Evolutionary conservation across 2,113 vertebrate species (phyloP).

Genomic region (Crotalus viridis): DNA sequence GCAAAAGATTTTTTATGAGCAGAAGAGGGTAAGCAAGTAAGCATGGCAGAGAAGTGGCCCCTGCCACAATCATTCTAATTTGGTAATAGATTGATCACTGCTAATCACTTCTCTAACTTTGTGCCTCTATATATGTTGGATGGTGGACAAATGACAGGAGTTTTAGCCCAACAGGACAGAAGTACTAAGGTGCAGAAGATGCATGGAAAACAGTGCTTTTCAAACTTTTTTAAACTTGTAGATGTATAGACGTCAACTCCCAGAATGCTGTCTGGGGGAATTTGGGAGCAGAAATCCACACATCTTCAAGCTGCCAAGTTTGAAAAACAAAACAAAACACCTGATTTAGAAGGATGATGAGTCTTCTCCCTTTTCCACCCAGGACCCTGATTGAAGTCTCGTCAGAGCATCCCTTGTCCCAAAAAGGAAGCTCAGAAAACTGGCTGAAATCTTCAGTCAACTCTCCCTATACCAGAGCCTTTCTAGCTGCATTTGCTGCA

Average conservation of each 20-base stretch:
- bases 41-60: too few relatives aligned
- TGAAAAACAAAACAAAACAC: background rate
- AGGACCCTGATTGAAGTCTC: background rate
- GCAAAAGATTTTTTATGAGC: too few relatives aligned
- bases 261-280: background rate
- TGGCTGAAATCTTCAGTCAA: background rate
- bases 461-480: background rate
- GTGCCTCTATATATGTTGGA: background rate
- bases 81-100: background rate
- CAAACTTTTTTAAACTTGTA: background rate
- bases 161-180: background rate
- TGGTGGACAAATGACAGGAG: background rate
- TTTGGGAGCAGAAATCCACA: background rate
- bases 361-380: background rate
- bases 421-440: background rate
- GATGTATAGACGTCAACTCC: background rate
- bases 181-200: background rate
- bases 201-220: background rate
- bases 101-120: background rate
- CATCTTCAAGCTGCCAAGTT: background rate
- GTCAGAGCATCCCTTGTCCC: background rate
- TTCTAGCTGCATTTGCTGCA: background rate
- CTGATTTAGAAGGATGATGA: background rate
- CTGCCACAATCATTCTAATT: too few relatives aligned
- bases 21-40: too few relatives aligned